Percentiles rank a stretch among this genome's conserved stretches.
phyloP scores from a whole-genome alignment of 2,888 invertebrate species.

The Microctonus brassicae region DNA sequence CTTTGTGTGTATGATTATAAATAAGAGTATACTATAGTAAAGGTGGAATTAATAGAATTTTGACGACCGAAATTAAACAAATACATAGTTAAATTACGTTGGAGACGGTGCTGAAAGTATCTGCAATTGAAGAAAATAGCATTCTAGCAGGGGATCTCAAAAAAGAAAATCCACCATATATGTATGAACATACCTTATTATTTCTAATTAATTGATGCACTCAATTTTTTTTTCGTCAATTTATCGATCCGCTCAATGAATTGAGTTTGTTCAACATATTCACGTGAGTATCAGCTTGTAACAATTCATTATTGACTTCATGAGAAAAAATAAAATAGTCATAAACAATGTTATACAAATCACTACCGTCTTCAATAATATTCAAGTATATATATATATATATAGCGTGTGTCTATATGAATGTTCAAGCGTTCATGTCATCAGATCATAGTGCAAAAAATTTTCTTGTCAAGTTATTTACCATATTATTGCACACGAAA shows the following conservation, averaged over 20 bases:
- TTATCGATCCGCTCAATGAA: neutral
- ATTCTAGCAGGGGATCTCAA: too few relatives aligned
- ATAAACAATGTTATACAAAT: neutral
- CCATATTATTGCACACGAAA: conserved; percentile 1
- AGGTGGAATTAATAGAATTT: too few relatives aligned
- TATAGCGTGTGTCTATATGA: neutral
- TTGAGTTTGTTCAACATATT: too few relatives aligned
- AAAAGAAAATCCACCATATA: too few relatives aligned
- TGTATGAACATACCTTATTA: too few relatives aligned
- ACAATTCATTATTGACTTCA: neutral
- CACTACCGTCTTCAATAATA: neutral
- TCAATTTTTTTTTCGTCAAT: neutral
- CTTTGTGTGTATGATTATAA: too few relatives aligned
- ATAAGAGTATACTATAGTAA: too few relatives aligned
- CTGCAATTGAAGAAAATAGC: too few relatives aligned
- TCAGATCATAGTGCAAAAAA: conserved; percentile 49
- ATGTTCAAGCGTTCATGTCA: conserved; percentile 17
- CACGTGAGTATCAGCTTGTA: neutral
- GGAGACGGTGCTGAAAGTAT: too few relatives aligned
- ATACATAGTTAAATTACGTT: too few relatives aligned
- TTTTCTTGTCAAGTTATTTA: conserved; percentile 25
- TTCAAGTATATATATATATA: neutral
- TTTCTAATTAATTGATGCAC: too few relatives aligned
- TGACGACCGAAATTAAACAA: too few relatives aligned
- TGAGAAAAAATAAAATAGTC: neutral